A percentile compares a stretch with the other conserved stretches of the same genome.
Conservation (phyloP, 2,797 vertebrate genomes). For the Diglossa cyanea region DNA sequence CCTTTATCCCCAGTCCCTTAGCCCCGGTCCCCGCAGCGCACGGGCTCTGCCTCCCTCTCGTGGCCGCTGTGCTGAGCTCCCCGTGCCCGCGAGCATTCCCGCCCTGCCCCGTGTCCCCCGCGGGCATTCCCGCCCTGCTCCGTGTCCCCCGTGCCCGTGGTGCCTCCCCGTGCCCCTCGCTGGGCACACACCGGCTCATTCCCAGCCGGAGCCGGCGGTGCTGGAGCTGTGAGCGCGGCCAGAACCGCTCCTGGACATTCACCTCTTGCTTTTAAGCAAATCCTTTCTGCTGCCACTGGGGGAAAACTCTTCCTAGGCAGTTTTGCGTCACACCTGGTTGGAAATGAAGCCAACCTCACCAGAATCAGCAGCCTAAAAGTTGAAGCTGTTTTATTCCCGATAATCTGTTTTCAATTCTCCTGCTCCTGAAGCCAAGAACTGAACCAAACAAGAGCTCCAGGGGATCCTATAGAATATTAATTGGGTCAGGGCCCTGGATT, state of each 20-base stretch:
- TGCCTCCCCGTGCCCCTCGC: no score
- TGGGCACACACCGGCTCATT: accelerated
- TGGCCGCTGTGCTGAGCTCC: not conserved
- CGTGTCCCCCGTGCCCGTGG: no score
- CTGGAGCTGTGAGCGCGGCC: not conserved
- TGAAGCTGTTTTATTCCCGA: constrained; percentile 49
- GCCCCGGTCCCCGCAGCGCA: not conserved
- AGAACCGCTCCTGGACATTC: not conserved
- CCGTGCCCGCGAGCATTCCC: no score
- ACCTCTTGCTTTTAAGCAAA: not conserved
- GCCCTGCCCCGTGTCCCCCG: no score
- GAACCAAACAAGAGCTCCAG: constrained; percentile 12
- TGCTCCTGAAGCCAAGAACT: constrained; percentile 25
- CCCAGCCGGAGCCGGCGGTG: not conserved
- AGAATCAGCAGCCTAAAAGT: constrained; percentile 43
- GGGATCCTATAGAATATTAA: constrained; percentile 28
- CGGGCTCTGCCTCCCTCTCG: constrained; percentile 44
- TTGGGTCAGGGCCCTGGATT: not conserved
- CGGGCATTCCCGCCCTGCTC: no score
- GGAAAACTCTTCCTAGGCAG: constrained; percentile 5
- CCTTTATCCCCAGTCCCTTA: not conserved
- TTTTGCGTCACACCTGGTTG: constrained; percentile 27
- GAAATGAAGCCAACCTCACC: not conserved
- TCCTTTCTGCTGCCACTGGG: not conserved
- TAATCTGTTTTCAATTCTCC: constrained; percentile 67